Conservation (phyloP, 2,113 vertebrate species). For the Nerophis lumbriciformis region DNA sequence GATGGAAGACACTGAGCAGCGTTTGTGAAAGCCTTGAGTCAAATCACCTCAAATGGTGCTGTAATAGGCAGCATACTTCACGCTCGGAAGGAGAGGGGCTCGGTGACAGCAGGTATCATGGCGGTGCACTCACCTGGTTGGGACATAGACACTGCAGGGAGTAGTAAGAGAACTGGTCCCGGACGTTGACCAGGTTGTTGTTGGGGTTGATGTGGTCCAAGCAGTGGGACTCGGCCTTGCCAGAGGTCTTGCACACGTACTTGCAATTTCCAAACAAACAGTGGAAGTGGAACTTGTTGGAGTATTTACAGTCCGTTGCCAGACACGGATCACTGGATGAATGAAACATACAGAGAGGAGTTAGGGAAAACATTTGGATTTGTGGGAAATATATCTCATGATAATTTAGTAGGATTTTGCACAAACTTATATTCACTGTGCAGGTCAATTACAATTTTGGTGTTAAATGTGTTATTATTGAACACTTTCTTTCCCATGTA, state of each 20-base stretch:
- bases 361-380: background rate
- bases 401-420: background rate
- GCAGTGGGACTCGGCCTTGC: conserved; percentile 98
- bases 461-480: too few species aligned
- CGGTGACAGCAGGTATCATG: conserved; percentile 50
- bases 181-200: conserved; percentile 93
- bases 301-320: conserved; percentile 97
- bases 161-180: conserved; percentile 97
- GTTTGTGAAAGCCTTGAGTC: conserved; percentile 68
- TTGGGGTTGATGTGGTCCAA: conserved; percentile 99
- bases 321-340: conserved; percentile 86
- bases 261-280: conserved; percentile 99
- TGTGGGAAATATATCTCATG: too few species aligned
- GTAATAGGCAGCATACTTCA: conserved; percentile 71
- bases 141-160: conserved; percentile 98
- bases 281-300: conserved; percentile 99
- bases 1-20: conserved; percentile 56
- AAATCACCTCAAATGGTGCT: conserved; percentile 69
- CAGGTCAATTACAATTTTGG: too few species aligned
- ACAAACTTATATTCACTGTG: background rate
- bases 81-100: conserved; percentile 44
- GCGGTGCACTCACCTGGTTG: conserved; percentile 83
- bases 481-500: too few species aligned
- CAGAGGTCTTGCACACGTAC: conserved; percentile 98
- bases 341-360: conserved; percentile 3